Evolutionary conservation across 2,888 invertebrate genomes (phyloP).

Genomic region (Lumbricus terrestris): DNA sequence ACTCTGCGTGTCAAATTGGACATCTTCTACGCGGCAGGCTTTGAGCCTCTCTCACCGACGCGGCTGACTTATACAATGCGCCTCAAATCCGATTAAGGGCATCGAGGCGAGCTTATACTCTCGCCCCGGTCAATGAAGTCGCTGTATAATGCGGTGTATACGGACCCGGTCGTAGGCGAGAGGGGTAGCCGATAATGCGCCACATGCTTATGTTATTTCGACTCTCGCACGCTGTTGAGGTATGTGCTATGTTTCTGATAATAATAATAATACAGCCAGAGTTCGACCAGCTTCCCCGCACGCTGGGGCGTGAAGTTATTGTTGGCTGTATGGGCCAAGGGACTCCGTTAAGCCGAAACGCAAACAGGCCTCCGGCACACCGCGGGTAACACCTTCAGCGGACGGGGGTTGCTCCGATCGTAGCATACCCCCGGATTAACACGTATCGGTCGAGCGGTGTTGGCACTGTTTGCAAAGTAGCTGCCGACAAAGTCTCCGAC

Average conservation of each 20-base stretch:
- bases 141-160: too few relatives aligned
- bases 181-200: too few relatives aligned
- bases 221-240: background rate
- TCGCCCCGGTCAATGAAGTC: background rate
- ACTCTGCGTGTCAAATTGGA: background rate
- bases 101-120: background rate
- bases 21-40: background rate
- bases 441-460: background rate
- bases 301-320: background rate
- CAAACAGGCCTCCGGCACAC: background rate
- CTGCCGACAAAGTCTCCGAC: conserved; percentile 3
- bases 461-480: background rate
- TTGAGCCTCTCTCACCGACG: background rate
- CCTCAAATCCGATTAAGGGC: background rate
- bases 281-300: background rate
- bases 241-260: background rate
- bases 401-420: background rate
- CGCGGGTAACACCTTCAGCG: background rate
- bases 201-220: background rate
- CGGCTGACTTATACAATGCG: background rate
- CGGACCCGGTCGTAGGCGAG: too few relatives aligned
- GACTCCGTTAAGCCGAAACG: background rate
- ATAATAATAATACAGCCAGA: too few relatives aligned
- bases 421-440: background rate
- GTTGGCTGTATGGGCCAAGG: background rate